Evolutionary conservation across 2,888 invertebrate species (phyloP), one percentile per base, ranked within the genome.

Genomic region (Seira musarum): DNA sequence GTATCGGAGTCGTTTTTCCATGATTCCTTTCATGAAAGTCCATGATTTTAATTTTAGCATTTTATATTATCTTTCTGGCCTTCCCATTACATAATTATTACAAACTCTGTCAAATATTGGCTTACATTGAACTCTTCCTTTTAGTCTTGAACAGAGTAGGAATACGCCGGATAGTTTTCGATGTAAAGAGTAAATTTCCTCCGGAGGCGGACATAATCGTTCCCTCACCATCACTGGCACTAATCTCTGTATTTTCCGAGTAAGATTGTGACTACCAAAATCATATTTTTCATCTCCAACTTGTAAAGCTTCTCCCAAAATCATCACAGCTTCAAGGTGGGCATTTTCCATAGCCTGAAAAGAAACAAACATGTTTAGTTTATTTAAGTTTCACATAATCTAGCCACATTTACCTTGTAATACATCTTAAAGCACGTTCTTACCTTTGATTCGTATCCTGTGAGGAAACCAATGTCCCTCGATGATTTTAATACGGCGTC

Each of bases 141-240:
- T 92, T 70, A 99, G 91, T 87, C 96, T 97, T 0, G 96, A 92
- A 71, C 86, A 87, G 0, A 87, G 72, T 35, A 87, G 73, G 81
- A 85, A 87, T 49, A 87, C 83, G 0, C 99, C 99, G 0, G 99
- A 96, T 65, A 99, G 91, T 90, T 99, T 99, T 79, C 99, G 92
- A 89, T 99, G 99, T 21, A 99, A 91, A 0, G 99, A 99, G 90
- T 99, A 99, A 85, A 97, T 96, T 90, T 99, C 99, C 89, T 99
- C 98, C 0, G 99, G 99, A 0, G 99, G 99, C 1, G 99, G 97
- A 81, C 97, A 96, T 1, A 99, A 91, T 22, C 99, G 91, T 88
- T 99, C 97, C 63, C 93, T 93, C 70, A 99, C 90, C 92, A 99
- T 98, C 0, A 97, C 95, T 0, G 99, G 99, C 1, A 98, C 95